Evolutionary conservation across 2,888 invertebrate species (phyloP).

Genomic region (Euplexia lucipara): DNA sequence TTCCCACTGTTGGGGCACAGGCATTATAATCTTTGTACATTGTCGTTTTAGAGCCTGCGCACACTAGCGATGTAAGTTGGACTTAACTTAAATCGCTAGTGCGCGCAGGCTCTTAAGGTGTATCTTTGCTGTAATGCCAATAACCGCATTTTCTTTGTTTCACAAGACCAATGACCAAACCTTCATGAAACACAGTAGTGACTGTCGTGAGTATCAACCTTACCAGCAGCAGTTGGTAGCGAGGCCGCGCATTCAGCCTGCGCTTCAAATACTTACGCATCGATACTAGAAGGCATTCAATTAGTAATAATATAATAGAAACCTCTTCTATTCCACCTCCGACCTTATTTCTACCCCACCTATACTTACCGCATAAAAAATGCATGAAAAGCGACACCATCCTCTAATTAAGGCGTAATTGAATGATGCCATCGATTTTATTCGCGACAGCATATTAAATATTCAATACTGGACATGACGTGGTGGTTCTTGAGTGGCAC

Average conservation of each 20-base stretch:
- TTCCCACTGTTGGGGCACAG: too few relatives aligned
- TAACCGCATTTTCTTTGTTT: too few relatives aligned
- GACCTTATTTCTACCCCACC: constrained; percentile 28
- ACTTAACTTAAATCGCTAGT: too few relatives aligned
- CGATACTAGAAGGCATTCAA: constrained; percentile 24
- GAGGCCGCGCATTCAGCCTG: neutral
- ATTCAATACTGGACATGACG: constrained; percentile 43
- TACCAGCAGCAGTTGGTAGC: constrained; percentile 2
- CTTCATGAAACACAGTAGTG: too few relatives aligned
- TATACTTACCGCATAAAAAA: constrained; percentile 47
- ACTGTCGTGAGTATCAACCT: too few relatives aligned
- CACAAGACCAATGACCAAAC: too few relatives aligned
- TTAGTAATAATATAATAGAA: constrained; percentile 14
- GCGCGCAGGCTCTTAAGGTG: too few relatives aligned
- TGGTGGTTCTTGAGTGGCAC: constrained; percentile 16
- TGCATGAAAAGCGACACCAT: constrained; percentile 20
- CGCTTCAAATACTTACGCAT: neutral
- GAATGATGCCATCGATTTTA: constrained; percentile 47
- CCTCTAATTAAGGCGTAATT: constrained; percentile 34
- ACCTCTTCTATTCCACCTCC: constrained; percentile 5
- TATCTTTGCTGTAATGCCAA: too few relatives aligned
- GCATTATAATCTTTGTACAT: too few relatives aligned
- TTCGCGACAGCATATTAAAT: constrained; percentile 35
- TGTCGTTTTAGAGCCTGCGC: too few relatives aligned
- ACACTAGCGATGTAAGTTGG: too few relatives aligned